Conservation (phyloP, 2,113 vertebrate species). For the Gallinago paraguaiae region DNA sequence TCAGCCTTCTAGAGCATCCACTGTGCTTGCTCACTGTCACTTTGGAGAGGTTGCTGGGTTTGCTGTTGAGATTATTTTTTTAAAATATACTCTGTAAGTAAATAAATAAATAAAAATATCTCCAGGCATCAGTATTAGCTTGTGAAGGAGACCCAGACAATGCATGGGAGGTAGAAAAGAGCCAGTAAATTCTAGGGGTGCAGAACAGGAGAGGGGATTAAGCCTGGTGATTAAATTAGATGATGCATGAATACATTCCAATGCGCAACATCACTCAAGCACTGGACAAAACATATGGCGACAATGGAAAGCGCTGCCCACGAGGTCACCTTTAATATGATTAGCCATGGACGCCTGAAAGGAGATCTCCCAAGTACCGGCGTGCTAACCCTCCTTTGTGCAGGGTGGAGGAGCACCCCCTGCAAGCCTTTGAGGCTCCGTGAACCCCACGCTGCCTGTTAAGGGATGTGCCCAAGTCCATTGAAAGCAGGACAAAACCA, state of each 20-base stretch:
- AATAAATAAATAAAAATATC: slow-evolving; percentile 10
- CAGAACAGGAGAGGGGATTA: slow-evolving; percentile 65
- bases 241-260: slow-evolving; percentile 84
- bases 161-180: not conserved
- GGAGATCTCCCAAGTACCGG: slow-evolving; percentile 45
- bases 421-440: slow-evolving; percentile 69
- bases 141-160: slow-evolving; percentile 25
- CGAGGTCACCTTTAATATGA: slow-evolving; percentile 85
- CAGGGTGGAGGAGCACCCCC: slow-evolving; percentile 18
- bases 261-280: slow-evolving; percentile 85
- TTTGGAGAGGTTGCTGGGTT: not conserved
- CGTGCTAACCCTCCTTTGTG: slow-evolving; percentile 67
- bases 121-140: not conserved
- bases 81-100: not conserved
- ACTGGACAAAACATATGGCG: slow-evolving; percentile 81
- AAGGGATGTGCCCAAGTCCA: slow-evolving; percentile 81
- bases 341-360: slow-evolving; percentile 82
- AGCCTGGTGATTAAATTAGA: slow-evolving; percentile 81
- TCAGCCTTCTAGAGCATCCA: not conserved
- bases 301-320: slow-evolving; percentile 75
- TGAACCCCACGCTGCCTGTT: slow-evolving; percentile 70
- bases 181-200: slow-evolving; percentile 42
- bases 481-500: slow-evolving; percentile 68
- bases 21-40: not conserved
- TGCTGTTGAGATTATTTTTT: not conserved